phyloP scores from a whole-genome alignment of 2,888 invertebrate genomes.

The Bombylius discolor region DNA sequence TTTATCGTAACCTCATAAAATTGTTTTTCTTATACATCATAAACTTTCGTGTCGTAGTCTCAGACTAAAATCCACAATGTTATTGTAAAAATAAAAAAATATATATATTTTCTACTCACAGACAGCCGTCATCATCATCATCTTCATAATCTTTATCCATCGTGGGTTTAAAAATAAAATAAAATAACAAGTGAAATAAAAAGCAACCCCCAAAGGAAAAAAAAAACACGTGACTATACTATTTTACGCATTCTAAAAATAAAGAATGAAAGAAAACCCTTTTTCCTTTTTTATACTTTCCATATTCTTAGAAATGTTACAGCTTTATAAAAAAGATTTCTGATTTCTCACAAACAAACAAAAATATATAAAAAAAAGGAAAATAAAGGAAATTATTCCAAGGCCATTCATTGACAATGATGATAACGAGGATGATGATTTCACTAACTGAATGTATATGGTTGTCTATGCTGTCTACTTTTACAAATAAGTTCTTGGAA shows the following conservation, averaged over 20 bases:
- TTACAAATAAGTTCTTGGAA: not conserved
- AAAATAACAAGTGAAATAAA: too few species aligned
- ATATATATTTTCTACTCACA: too few species aligned
- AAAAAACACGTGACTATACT: slow-evolving; percentile 8
- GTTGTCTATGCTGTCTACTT: too few species aligned
- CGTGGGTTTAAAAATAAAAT: not conserved
- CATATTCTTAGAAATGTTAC: not conserved
- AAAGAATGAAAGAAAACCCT: not conserved
- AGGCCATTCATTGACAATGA: not conserved
- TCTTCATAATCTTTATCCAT: not conserved
- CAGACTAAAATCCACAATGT: too few species aligned
- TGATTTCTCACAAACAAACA: not conserved
- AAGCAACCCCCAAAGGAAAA: not conserved
- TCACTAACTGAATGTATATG: not conserved
- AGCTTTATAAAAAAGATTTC: not conserved
- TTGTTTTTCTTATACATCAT: too few species aligned
- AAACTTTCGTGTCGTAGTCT: too few species aligned
- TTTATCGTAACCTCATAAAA: too few species aligned
- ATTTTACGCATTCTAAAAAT: slow-evolving; percentile 7
- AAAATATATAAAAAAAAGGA: not conserved
- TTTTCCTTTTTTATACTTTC: not conserved
- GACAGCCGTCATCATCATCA: not conserved
- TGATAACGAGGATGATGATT: not conserved
- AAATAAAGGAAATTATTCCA: not conserved
- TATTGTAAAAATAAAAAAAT: too few species aligned